These are phyloP conservation scores for Mesocricetus auratus DNA, from an alignment of 2,113 vertebrate species.

Conservation along the genomic window DNA sequence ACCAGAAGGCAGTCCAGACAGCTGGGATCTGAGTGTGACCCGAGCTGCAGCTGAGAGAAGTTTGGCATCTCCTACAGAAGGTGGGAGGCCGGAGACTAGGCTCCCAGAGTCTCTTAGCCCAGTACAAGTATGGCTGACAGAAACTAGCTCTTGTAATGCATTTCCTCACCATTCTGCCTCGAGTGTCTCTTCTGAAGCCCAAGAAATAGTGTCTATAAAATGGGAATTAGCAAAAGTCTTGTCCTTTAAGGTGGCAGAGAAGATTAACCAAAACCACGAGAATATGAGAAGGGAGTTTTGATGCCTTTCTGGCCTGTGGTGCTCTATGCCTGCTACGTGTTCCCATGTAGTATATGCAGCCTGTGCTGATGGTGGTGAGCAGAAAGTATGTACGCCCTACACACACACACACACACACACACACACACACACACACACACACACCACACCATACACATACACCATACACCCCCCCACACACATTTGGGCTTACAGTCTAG, in stretches of 20 bases:
- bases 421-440: too few relatives aligned
- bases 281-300: neutral
- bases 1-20: slow-evolving; percentile 10
- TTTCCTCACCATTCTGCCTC: neutral
- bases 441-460: too few relatives aligned
- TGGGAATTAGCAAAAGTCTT: neutral
- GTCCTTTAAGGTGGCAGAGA: neutral
- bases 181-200: neutral
- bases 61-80: neutral
- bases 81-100: neutral
- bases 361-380: neutral
- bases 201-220: slow-evolving; percentile 2
- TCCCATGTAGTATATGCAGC: neutral
- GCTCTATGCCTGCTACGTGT: neutral
- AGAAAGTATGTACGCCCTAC: neutral
- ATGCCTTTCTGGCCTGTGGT: neutral
- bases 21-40: neutral
- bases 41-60: neutral
- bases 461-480: too few relatives aligned
- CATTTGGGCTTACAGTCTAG: too few relatives aligned
- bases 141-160: neutral
- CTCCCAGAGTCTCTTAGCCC: neutral
- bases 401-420: too few relatives aligned
- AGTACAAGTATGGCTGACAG: neutral
- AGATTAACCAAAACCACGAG: neutral